Base-by-base conservation (phyloP, 1,140 invertebrate species). In the Drosophila nigrodunni region DNA sequence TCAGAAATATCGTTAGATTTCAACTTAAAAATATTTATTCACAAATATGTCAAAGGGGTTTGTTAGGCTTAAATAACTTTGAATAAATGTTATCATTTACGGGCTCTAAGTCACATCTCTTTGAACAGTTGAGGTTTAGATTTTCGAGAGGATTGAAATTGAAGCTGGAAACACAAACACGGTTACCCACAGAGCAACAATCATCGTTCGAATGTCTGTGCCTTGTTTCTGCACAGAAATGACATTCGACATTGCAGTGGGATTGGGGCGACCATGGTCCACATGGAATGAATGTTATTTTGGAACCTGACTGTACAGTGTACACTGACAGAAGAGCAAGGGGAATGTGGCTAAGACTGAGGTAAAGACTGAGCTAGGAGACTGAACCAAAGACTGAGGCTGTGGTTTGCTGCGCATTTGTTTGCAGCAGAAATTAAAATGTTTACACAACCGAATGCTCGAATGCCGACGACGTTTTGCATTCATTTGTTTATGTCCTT, bases 391-490 rank as follows among this genome's bases (percentile, higher is more conserved):
- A 75, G 69, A 65, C 75, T 75, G 71, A 76, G 75, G 75, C 41
- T 83, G 80, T 65, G 77, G 83, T 68, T 71, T 71, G 71, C 73
- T 88, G 82, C 73, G 65, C 82, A 87, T 88, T 88, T 88, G 83
- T 83, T 82, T 78, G 83, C 78, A 76, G 75, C 71, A 74, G 81
- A 89, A 89, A 89, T 89, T 89, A 89, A 89, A 89, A 89, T 89
- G 85, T 89, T 89, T 89, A 89, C 85, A 89, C 85, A 89, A 89
- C 85, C 72, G 66, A 86, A 77, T 77, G 85, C 85, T 72, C 72
- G 62, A 87, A 77, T 77, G 85, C 85, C 78, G 76, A 81, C 77
- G 74, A 83, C 80, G 78, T 83, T 78, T 78, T 73, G 74, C 71
- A 88, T 89, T 89, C 83, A 88, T 73, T 72, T 78, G 78, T 78